Evolutionary conservation across 2,888 invertebrate species (phyloP).

Genomic region (Chydorus sphaericus): DNA sequence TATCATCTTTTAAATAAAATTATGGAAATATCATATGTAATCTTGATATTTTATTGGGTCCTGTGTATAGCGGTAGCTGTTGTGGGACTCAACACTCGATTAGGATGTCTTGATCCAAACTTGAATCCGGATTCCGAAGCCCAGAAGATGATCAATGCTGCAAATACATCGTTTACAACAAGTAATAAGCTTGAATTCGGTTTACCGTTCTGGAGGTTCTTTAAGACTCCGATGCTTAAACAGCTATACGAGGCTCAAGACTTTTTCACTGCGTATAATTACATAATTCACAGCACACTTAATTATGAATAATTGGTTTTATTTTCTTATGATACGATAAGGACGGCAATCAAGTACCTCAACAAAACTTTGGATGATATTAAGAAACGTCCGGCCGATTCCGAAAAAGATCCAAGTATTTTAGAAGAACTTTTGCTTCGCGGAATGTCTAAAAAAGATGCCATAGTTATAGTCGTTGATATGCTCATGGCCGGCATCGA

Average conservation of each 20-base stretch:
- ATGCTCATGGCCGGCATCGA: conserved; percentile 76
- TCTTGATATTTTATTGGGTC: no score
- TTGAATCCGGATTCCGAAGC: conserved; percentile 57
- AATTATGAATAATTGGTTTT: no score
- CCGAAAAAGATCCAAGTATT: conserved; percentile 52
- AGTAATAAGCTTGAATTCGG: conserved; percentile 68
- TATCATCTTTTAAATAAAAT: not conserved
- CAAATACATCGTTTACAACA: conserved; percentile 64
- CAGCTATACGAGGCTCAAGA: conserved; percentile 73
- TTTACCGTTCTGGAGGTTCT: conserved; percentile 68
- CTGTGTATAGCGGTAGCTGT: conserved; percentile 65
- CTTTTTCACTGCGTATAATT: conserved; percentile 25
- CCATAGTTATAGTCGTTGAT: conserved; percentile 67
- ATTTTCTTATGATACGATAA: conserved; percentile 34
- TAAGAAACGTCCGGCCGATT: conserved; percentile 35
- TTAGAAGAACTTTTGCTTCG: conserved; percentile 59
- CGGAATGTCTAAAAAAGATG: conserved; percentile 65
- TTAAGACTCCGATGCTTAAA: conserved; percentile 61
- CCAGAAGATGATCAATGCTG: conserved; percentile 71
- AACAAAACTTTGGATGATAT: conserved; percentile 54
- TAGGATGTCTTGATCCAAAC: conserved; percentile 61
- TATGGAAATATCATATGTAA: no score
- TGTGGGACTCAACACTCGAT: conserved; percentile 68
- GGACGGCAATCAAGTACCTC: conserved; percentile 68
- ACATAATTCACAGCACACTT: not conserved